Evolutionary conservation across 1,140 invertebrate species (phyloP).

Genomic region (Sycophila sp.): DNA sequence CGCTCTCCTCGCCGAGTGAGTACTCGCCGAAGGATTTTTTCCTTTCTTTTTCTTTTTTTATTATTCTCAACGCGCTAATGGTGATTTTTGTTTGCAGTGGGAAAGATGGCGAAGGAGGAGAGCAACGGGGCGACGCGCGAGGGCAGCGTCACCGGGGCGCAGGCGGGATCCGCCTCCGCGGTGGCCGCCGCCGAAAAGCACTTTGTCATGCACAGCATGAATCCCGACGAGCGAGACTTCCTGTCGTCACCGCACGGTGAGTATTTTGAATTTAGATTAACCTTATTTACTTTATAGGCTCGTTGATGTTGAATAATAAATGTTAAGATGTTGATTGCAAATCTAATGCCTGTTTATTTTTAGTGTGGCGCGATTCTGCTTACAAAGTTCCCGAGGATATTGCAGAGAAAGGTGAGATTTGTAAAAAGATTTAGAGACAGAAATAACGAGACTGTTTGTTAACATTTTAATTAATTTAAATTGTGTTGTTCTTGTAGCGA

Average conservation of each 20-base stretch:
- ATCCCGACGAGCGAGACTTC: constrained; percentile 61
- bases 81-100: constrained; percentile 53
- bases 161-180: constrained; percentile 52
- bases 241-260: constrained; percentile 59
- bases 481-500: constrained; percentile 69
- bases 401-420: constrained; percentile 74
- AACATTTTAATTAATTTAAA: too few relatives aligned
- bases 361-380: constrained; percentile 72
- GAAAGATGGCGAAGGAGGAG: constrained; percentile 60
- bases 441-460: too few relatives aligned
- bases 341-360: constrained; percentile 40
- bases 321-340: too few relatives aligned
- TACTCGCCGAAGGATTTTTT: constrained; percentile 19
- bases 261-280: constrained; percentile 27
- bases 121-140: constrained; percentile 48
- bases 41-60: too few relatives aligned
- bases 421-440: too few relatives aligned
- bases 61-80: too few relatives aligned
- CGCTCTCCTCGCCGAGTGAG: constrained; percentile 59
- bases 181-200: constrained; percentile 62
- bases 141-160: constrained; percentile 48
- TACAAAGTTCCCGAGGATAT: constrained; percentile 77
- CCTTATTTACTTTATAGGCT: not conserved
- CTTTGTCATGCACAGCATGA: constrained; percentile 64
- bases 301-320: not conserved